Evolutionary conservation across 2,888 invertebrate species (phyloP).

Genomic region (Tiliacea citrago): DNA sequence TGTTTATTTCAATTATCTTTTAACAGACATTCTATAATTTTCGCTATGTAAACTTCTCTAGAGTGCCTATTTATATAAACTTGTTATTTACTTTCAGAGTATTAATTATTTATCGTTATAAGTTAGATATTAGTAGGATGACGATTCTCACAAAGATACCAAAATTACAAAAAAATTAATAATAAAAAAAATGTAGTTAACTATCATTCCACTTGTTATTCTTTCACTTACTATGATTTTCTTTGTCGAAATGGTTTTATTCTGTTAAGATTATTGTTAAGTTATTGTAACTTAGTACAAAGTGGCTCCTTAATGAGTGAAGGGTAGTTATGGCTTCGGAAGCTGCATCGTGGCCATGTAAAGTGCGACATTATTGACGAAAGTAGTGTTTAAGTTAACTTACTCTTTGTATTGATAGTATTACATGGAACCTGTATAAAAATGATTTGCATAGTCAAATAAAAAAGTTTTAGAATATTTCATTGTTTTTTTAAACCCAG

Average conservation of each 20-base stretch:
- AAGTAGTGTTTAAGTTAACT: conserved; percentile 81
- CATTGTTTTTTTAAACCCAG: conserved; percentile 52
- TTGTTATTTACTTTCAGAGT: conserved; percentile 84
- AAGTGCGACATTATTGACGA: conserved; percentile 84
- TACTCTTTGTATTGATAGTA: conserved; percentile 82
- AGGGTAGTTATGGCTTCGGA: conserved; percentile 79
- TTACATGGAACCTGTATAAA: conserved; percentile 83
- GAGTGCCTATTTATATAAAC: conserved; percentile 82
- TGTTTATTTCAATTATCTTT: conserved; percentile 51
- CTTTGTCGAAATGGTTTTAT: conserved; percentile 72
- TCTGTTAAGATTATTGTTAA: conserved; percentile 78
- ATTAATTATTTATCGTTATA: conserved; percentile 78
- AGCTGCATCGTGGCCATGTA: conserved; percentile 87
- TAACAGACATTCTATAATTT: conserved; percentile 11
- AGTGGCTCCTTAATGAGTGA: conserved; percentile 81
- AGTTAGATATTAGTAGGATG: conserved; percentile 75
- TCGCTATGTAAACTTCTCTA: conserved; percentile 67
- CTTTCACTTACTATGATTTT: conserved; percentile 81
- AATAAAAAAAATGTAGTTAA: conserved; percentile 51
- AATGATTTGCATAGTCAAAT: conserved; percentile 87
- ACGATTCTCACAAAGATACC: conserved; percentile 77
- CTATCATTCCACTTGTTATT: conserved; percentile 87
- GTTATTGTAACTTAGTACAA: conserved; percentile 86
- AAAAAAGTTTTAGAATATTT: conserved; percentile 86
- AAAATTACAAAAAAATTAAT: conserved; percentile 50